Evolutionary conservation across 2,888 invertebrate genomes (phyloP).

Genomic region (Sycophila texana): DNA sequence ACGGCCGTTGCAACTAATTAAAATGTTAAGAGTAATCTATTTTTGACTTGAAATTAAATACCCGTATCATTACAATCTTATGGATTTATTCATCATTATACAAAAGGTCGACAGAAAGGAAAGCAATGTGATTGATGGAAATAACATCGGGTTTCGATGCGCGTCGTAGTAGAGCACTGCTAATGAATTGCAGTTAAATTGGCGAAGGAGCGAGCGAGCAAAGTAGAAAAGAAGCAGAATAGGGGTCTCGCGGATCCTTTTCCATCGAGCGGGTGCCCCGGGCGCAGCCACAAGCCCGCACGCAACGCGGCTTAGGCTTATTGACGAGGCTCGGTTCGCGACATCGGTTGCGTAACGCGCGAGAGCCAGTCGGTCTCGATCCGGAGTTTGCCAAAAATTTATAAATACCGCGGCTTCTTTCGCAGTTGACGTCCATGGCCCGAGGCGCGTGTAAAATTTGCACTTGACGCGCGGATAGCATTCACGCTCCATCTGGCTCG

Average conservation of each 20-base stretch:
- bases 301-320: not conserved
- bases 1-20: too few relatives aligned
- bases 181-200: slow-evolving; percentile 44
- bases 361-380: slow-evolving; percentile 3
- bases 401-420: slow-evolving; percentile 45
- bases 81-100: too few relatives aligned
- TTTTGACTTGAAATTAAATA: too few relatives aligned
- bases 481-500: not conserved
- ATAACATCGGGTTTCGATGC: slow-evolving; percentile 26
- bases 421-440: not conserved
- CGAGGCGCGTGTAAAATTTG: slow-evolving; percentile 31
- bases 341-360: slow-evolving; percentile 27
- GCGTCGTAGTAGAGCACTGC: slow-evolving; percentile 30
- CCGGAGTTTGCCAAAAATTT: slow-evolving; percentile 53
- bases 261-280: slow-evolving; percentile 9
- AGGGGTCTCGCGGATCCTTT: too few relatives aligned
- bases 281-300: not conserved
- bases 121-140: slow-evolving; percentile 17
- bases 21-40: too few relatives aligned
- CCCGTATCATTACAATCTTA: too few relatives aligned
- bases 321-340: slow-evolving; percentile 19
- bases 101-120: too few relatives aligned
- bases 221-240: not conserved
- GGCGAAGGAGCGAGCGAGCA: too few relatives aligned
- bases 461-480: slow-evolving; percentile 25